Evolutionary conservation across 2,797 vertebrate species (phyloP).

Genomic region (Fringilla coelebs): DNA sequence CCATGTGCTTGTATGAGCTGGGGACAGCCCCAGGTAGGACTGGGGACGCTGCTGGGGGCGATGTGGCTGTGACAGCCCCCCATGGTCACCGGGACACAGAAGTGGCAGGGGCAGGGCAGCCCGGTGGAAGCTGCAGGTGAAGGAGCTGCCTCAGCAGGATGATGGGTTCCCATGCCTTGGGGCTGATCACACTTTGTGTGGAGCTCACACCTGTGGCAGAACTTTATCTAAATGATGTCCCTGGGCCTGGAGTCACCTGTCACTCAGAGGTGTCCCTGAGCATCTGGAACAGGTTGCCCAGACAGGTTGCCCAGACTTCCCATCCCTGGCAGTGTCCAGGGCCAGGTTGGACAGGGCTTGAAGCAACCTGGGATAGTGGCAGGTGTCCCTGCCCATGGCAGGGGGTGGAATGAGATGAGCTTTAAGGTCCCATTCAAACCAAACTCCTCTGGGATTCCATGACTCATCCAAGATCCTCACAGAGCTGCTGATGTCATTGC

Average conservation of each 20-base stretch:
- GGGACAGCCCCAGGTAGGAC: background rate
- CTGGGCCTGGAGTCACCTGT: background rate
- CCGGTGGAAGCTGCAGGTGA: fast-evolving
- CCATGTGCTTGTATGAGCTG: background rate
- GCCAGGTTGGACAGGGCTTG: background rate
- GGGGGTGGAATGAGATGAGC: background rate
- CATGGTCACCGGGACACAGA: fast-evolving
- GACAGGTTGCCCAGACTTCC: background rate
- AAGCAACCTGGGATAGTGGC: background rate
- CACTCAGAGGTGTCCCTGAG: background rate
- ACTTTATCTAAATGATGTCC: background rate
- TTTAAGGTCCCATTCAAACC: background rate
- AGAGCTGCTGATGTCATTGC: background rate
- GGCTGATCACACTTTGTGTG: fast-evolving
- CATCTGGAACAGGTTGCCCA: background rate
- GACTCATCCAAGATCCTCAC: background rate
- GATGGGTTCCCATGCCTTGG: background rate
- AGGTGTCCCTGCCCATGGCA: background rate
- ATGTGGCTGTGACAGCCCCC: fast-evolving
- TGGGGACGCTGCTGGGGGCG: background rate
- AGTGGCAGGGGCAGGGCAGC: background rate
- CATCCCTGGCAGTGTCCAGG: background rate
- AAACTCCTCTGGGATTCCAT: background rate
- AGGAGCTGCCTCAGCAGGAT: background rate
- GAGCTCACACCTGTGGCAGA: background rate